Evolutionary conservation across 2,888 invertebrate species (phyloP).

Genomic region (Magallana nippona): DNA sequence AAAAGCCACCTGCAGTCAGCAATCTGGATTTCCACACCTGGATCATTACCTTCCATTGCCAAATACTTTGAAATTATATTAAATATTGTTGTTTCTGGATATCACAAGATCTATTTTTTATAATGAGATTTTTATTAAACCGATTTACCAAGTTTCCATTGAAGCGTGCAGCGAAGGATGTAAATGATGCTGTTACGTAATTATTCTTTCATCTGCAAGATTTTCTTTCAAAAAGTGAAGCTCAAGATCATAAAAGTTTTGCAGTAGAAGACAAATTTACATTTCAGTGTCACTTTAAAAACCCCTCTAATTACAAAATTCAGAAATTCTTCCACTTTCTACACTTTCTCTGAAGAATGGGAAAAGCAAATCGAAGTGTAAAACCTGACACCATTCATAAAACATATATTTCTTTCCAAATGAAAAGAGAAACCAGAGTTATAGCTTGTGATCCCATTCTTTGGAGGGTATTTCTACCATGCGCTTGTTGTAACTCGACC

Average conservation of each 20-base stretch:
- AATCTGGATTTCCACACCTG: conserved; percentile 1
- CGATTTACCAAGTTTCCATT: neutral
- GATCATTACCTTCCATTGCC: neutral
- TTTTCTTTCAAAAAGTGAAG: neutral
- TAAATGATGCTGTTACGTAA: neutral
- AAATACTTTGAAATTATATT: conserved; percentile 16
- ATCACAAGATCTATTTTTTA: neutral
- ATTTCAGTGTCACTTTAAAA: neutral
- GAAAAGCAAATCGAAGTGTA: neutral
- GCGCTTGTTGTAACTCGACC: conserved; percentile 15
- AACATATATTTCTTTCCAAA: conserved; percentile 3
- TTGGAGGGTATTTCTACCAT: conserved; percentile 9
- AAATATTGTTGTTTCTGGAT: conserved; percentile 27
- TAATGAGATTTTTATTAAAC: neutral
- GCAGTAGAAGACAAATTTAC: neutral
- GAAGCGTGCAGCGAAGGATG: neutral
- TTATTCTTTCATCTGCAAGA: neutral
- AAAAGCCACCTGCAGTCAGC: conserved; percentile 15
- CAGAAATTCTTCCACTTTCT: conserved; percentile 13
- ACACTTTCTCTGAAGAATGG: neutral
- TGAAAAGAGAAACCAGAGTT: conserved; percentile 11
- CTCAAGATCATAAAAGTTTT: neutral
- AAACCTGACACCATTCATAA: conserved; percentile 30
- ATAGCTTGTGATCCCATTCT: conserved; percentile 25
- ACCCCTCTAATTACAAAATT: conserved; percentile 10